A percentile compares a stretch with the other conserved stretches of the same genome.
Evolutionary conservation across 2,888 invertebrate genomes (phyloP).

Genomic region (Tinea semifulvella): DNA sequence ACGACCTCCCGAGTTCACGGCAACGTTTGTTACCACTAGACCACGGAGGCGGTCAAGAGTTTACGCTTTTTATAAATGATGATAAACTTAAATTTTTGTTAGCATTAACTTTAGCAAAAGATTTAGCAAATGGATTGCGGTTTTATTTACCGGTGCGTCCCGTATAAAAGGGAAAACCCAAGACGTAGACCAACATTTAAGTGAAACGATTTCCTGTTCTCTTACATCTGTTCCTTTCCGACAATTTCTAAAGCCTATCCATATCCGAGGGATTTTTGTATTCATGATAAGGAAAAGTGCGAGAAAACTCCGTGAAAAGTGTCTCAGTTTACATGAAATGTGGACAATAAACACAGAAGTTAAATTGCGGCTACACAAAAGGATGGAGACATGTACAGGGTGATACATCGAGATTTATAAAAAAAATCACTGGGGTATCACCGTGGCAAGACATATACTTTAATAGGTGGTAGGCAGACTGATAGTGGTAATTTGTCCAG

Average conservation of each 20-base stretch:
- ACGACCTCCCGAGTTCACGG: too few species aligned
- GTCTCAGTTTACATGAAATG: conserved; percentile 11
- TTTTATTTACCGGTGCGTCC: neutral
- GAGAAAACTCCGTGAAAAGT: conserved; percentile 10
- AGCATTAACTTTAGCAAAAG: too few species aligned
- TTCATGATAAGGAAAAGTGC: conserved; percentile 14
- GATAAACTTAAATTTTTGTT: too few species aligned
- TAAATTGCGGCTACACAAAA: conserved; percentile 9
- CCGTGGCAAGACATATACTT: too few species aligned
- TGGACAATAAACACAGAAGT: conserved; percentile 9
- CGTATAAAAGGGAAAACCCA: conserved; percentile 1
- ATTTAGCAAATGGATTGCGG: neutral
- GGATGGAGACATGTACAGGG: too few species aligned
- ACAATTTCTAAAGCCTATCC: conserved; percentile 12
- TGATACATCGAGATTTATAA: too few species aligned
- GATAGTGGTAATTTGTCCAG: too few species aligned
- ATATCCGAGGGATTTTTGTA: conserved; percentile 14
- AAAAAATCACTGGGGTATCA: too few species aligned
- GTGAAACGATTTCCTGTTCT: conserved; percentile 13
- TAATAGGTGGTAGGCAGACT: too few species aligned
- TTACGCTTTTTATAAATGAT: too few species aligned
- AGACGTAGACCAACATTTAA: conserved; percentile 7
- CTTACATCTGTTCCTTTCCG: conserved; percentile 12
- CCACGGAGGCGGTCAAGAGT: too few species aligned
- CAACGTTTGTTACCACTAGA: too few species aligned